Evolutionary conservation across 2,888 invertebrate species (phyloP).

Genomic region (Conistra vaccinii): DNA sequence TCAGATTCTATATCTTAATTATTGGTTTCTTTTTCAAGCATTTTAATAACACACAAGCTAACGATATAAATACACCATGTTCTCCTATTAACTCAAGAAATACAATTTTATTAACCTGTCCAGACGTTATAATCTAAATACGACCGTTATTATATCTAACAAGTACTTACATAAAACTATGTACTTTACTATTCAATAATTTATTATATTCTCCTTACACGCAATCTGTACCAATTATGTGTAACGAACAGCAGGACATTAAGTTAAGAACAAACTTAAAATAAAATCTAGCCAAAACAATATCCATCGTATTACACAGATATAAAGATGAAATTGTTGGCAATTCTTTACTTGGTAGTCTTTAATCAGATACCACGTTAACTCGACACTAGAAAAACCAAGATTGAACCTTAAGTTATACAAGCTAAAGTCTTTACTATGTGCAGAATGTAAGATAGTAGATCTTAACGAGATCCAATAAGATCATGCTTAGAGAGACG

Average conservation of each 20-base stretch:
- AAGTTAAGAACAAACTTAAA: conserved; percentile 23
- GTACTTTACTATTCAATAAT: conserved; percentile 41
- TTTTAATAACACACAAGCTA: background rate
- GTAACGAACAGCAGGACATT: conserved; percentile 47
- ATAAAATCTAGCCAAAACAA: background rate
- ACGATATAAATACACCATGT: conserved; percentile 4
- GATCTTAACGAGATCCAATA: conserved; percentile 55
- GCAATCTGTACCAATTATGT: conserved; percentile 60
- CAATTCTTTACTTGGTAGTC: conserved; percentile 6
- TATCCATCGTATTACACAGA: background rate
- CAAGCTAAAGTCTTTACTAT: background rate
- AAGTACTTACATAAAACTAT: conserved; percentile 15
- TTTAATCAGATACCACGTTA: conserved; percentile 30
- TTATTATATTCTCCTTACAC: conserved; percentile 58
- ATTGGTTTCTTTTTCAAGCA: too few relatives aligned
- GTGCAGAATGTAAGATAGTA: conserved; percentile 23
- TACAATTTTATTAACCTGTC: conserved; percentile 46
- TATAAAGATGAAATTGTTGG: conserved; percentile 10
- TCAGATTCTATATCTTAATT: too few relatives aligned
- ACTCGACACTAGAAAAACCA: background rate
- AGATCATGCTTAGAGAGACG: conserved; percentile 51
- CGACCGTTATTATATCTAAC: conserved; percentile 15
- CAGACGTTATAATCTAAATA: conserved; percentile 41
- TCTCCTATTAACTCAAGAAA: conserved; percentile 27
- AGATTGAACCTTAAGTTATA: background rate